Evolutionary conservation across 2,888 invertebrate species (phyloP).

Genomic region (Imbricaverruca yamaguchii): DNA sequence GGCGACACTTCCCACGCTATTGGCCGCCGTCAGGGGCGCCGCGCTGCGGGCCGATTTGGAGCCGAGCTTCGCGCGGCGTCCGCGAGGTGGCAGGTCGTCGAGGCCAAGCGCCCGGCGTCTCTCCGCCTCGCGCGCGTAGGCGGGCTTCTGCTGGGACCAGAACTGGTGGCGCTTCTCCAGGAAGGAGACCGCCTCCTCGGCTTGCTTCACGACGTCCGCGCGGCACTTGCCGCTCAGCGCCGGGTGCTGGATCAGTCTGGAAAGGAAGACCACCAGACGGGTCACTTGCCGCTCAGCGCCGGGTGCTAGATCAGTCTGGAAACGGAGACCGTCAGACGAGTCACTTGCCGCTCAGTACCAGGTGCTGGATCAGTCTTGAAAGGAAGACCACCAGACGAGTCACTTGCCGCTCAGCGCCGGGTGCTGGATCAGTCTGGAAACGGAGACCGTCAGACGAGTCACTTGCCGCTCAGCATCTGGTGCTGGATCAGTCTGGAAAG

Average conservation of each 20-base stretch:
- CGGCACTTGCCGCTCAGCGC: conserved; percentile 4
- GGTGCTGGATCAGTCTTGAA: too few species aligned
- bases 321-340: too few species aligned
- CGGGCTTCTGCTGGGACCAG: conserved; percentile 18
- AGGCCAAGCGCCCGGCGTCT: not conserved
- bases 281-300: not conserved
- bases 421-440: too few species aligned
- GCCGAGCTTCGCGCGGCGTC: not conserved
- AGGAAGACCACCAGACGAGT: too few species aligned
- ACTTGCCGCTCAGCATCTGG: not conserved
- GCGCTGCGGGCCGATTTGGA: not conserved
- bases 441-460: too few species aligned
- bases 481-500: not conserved
- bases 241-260: conserved; percentile 7
- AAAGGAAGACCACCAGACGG: too few species aligned
- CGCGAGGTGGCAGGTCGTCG: not conserved
- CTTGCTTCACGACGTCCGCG: not conserved
- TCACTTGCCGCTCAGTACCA: too few species aligned
- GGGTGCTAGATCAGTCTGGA: conserved; percentile 7
- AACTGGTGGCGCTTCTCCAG: not conserved
- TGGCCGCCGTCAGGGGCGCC: too few species aligned
- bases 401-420: too few species aligned
- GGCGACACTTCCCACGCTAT: not conserved
- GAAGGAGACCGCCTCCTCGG: not conserved
- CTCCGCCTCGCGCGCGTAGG: not conserved